These are phyloP conservation scores for Coccyzus lansbergi DNA, from an alignment of 2,797 vertebrate genomes.

Conservation along the genomic window DNA sequence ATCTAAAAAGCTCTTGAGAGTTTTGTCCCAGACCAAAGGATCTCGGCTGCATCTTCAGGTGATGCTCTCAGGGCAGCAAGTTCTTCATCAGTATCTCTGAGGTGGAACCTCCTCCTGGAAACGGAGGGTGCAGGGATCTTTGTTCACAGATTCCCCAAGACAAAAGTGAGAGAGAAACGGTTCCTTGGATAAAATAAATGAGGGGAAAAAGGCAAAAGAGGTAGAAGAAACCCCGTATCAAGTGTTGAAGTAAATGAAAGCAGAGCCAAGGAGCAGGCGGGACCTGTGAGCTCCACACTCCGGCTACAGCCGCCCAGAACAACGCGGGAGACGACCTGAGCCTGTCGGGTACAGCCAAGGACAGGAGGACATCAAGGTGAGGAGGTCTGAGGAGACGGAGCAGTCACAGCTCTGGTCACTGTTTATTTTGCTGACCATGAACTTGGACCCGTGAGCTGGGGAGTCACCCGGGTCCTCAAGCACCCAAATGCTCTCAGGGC, in stretches of 20 bases:
- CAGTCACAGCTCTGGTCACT: background rate
- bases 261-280: background rate
- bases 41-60: background rate
- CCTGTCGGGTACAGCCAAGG: background rate
- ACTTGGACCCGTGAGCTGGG: rapidly evolving
- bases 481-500: background rate
- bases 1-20: background rate
- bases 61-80: background rate
- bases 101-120: background rate
- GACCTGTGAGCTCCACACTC: background rate
- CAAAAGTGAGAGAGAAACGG: background rate
- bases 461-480: background rate
- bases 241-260: background rate
- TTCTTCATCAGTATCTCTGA: background rate
- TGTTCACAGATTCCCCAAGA: background rate
- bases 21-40: background rate
- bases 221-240: background rate
- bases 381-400: background rate
- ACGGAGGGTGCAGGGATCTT: background rate
- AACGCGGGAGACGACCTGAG: background rate
- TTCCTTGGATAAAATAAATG: background rate
- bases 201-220: background rate
- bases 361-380: background rate
- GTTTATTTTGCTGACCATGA: rapidly evolving
- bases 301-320: background rate